Evolutionary conservation across 2,113 vertebrate species (phyloP).

Genomic region (Panurus biarmicus): DNA sequence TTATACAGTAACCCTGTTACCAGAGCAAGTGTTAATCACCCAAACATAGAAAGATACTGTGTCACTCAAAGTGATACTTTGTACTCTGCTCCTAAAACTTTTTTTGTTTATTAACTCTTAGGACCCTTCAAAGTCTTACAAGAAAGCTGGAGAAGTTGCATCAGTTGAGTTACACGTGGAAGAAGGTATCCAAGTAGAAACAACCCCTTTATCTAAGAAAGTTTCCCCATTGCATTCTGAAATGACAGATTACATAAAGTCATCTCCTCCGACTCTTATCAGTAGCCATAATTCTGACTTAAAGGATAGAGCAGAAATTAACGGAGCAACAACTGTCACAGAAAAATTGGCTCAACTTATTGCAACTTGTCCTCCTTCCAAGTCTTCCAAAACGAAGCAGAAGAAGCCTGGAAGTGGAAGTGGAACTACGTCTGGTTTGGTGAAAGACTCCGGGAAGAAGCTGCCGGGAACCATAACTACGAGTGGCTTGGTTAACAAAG

Average conservation of each 20-base stretch:
- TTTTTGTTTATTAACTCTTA: constrained; percentile 49
- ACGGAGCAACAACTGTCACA: constrained; percentile 84
- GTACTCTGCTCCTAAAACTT: constrained; percentile 37
- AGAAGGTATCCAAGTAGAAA: constrained; percentile 70
- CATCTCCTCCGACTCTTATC: constrained; percentile 61
- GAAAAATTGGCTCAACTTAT: constrained; percentile 95
- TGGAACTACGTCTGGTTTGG: constrained; percentile 45
- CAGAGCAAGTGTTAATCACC: background rate
- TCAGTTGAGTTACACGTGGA: constrained; percentile 62
- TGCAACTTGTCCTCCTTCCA: constrained; percentile 90
- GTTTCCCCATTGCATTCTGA: constrained; percentile 72
- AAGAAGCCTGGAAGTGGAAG: constrained; percentile 66
- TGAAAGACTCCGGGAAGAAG: constrained; percentile 73
- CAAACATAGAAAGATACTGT: background rate
- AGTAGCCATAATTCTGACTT: constrained; percentile 74
- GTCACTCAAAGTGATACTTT: background rate
- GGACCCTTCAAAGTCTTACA: constrained; percentile 72
- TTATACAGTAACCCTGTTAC: background rate
- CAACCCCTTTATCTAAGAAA: constrained; percentile 66
- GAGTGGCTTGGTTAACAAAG: constrained; percentile 62
- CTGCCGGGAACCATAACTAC: constrained; percentile 26
- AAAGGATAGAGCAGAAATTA: constrained; percentile 82
- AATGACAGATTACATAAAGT: constrained; percentile 74
- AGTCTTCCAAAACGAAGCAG: constrained; percentile 90
- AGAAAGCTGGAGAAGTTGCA: constrained; percentile 70